Conservation (phyloP, 2,113 vertebrate species). For the Chascanopsetta lugubris region DNA sequence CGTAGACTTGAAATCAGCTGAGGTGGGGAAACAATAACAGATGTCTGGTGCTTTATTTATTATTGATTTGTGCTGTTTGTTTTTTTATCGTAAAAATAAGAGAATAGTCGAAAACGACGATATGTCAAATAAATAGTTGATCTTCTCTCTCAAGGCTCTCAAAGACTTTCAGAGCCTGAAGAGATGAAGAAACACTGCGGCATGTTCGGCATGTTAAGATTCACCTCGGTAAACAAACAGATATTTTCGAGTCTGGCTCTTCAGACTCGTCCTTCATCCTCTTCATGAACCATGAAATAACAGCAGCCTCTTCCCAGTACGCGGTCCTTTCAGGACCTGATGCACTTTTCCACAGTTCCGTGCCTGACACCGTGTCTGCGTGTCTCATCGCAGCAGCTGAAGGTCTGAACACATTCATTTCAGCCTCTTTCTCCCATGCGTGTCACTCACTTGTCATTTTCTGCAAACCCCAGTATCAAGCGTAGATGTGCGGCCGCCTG, state of each 20-base stretch:
- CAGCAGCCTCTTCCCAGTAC: not conserved
- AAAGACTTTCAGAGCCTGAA: not conserved
- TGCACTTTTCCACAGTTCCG: not conserved
- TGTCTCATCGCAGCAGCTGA: too few relatives aligned
- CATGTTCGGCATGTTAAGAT: not conserved
- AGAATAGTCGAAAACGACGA: not conserved
- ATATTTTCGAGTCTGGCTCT: not conserved
- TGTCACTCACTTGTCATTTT: not conserved
- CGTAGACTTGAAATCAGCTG: too few relatives aligned
- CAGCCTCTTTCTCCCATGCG: not conserved
- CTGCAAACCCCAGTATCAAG: not conserved
- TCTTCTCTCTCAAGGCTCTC: not conserved
- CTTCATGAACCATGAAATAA: constrained; percentile 3
- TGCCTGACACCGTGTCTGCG: too few relatives aligned
- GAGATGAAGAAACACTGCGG: not conserved
- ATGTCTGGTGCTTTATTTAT: too few relatives aligned
- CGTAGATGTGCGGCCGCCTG: not conserved
- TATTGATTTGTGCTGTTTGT: too few relatives aligned
- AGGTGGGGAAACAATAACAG: too few relatives aligned
- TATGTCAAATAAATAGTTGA: not conserved
- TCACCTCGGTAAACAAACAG: not conserved
- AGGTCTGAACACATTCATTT: not conserved
- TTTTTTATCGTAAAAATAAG: not conserved
- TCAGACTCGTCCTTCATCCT: not conserved
- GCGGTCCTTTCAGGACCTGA: not conserved